Evolutionary conservation across 2,113 vertebrate species (phyloP).

Genomic region (Larimichthys crocea): DNA sequence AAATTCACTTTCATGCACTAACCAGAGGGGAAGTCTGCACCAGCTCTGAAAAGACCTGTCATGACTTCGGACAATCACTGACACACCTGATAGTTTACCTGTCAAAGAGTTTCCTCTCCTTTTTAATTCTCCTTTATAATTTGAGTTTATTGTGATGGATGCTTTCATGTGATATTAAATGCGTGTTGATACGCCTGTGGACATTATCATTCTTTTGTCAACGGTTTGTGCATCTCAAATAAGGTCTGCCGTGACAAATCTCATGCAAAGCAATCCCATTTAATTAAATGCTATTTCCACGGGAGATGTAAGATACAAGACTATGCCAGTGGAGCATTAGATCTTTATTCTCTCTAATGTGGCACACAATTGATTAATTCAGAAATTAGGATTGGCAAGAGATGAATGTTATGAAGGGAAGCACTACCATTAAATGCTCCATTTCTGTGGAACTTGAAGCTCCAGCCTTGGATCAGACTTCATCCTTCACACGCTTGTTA

Average conservation of each 20-base stretch:
- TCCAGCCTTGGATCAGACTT: constrained; percentile 30
- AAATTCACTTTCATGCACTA: constrained; percentile 63
- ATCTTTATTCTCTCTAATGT: constrained; percentile 10
- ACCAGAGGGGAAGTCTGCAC: constrained; percentile 45
- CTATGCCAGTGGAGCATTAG: not conserved
- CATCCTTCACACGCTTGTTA: constrained; percentile 58
- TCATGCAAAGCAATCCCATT: constrained; percentile 22
- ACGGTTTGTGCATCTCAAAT: not conserved
- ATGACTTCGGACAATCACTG: constrained; percentile 38
- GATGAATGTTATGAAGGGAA: constrained; percentile 15
- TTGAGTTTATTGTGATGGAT: constrained; percentile 14
- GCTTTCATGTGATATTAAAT: constrained; percentile 41
- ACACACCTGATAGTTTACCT: constrained; percentile 61
- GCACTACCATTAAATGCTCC: constrained; percentile 17
- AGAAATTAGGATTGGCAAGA: not conserved
- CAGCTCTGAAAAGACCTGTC: constrained; percentile 67
- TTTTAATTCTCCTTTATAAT: constrained; percentile 45
- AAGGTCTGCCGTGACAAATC: constrained; percentile 1
- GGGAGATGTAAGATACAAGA: not conserved
- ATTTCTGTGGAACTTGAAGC: constrained; percentile 13
- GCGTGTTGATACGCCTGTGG: constrained; percentile 27
- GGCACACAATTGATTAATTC: not conserved
- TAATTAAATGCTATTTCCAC: constrained; percentile 44
- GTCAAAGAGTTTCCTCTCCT: constrained; percentile 55
- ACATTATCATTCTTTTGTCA: constrained; percentile 15